Evolutionary conservation across 37 sponge, comb jelly and placozoan species (phyloP), one percentile per base, ranked within the genome.

Genomic region (Bolinopsis microptera): DNA sequence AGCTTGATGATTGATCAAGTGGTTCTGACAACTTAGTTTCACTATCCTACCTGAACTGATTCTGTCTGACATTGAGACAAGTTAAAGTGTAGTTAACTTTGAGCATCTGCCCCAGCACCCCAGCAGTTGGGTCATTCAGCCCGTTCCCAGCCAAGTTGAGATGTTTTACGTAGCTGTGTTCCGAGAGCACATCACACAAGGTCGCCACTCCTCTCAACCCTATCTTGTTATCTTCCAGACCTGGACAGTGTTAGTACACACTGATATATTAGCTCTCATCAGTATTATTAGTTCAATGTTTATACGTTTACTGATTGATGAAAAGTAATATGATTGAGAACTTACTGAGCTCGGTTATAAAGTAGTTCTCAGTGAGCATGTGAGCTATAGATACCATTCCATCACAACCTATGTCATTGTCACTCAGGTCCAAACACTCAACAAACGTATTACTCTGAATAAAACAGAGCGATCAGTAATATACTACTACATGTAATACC

Each of bases 361-460:
- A 86, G 90, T 86, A 86, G 61, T 86, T 86, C 48, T 86, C 90
- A 26, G 90, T 86, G 30, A 86, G 90, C 90, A 86, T 86, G 31
- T 86, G n/a, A 27, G 90, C 40, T 13, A 86, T 27, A n/a, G 61
- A 41, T 2, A 28, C 36, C 61, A 86, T 34, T 2, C 90, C 90
- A 27, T 86, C 90, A 86, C 90, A 86, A 18, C 90, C 35, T 28
- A 86, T 86, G 36, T 86, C 90, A 40, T 39, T 41, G 61, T 16
- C 32, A n/a, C 38, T 36, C 1, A 86, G 61, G 30, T 86, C 90
- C 32, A 86, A 34, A 13, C 36, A 41, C 28, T 86, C 90, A 40
- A 86, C 90, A 26, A 28, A 26, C 26, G 90, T 86, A 48, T 86
- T 86, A 34, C 90, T 39, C 90, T 86, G 48, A 34, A 5, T 48